Evolutionary conservation across 2,113 vertebrate genomes (phyloP), one percentile per base, ranked within the genome.

Genomic region (Tragelaphus imberbis): DNA sequence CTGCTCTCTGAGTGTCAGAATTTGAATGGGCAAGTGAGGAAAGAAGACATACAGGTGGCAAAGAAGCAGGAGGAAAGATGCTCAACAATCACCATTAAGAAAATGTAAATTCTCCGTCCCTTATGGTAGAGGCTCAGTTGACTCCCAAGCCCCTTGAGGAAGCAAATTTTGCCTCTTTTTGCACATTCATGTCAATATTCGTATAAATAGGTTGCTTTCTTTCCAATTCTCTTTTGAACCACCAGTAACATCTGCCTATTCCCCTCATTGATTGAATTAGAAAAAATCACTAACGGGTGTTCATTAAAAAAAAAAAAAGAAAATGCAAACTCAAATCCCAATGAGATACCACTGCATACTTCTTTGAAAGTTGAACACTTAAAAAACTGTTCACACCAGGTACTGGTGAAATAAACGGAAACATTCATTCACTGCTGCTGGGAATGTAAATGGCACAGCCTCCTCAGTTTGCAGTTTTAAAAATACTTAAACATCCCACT

Each of bases 291-390:
- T 56, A 17, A 27, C 15, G 23, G 0, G 23, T 44, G 58, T 47
- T 94, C 75, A 23, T 86, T 95, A 88, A 63, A 33, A 53, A 92
- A 53, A 58, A 2, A 9, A n/a, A 36, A 82, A 90, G 27, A 82
- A 27, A 84, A 14, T 40, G 4, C n/a, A 49, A 90, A 81, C 51
- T 81, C 17, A 84, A 47, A 84, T 85, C 59, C 6, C 28, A 58
- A 0, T 13, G 51, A 71, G 59, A 55, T 2, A 65, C 14, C 7
- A 6, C 14, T 2, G n/a, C 44, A 71, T 9, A 16, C 15, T 14
- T 33, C 53, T 25, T 11, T 10, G 28, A 84, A 84, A 61, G 36
- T 25, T 19, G 17, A 65, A 40, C 19, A 82, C 44, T 55, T 55
- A 40, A 89, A 49, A 86, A 30, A 1, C 49, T 49, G 2, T 51